Conservation (phyloP, 2,888 invertebrate genomes). For the Psococerastis gibbosa region DNA sequence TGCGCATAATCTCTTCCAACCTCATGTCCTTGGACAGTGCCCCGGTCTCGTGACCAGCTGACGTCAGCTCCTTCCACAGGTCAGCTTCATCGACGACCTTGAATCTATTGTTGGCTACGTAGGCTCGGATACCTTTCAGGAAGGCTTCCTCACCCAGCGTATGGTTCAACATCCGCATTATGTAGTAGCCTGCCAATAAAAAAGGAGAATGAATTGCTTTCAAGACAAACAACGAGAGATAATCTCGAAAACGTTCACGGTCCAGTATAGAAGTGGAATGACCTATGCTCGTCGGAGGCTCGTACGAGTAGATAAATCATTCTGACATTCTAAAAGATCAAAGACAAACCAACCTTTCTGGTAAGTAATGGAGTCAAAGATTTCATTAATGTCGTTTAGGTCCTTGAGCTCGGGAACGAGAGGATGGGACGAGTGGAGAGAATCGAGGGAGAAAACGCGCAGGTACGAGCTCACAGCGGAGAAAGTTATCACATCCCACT, state of each 20-base stretch:
- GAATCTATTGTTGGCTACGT: slow-evolving; percentile 27
- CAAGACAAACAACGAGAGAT: too few relatives aligned
- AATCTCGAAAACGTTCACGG: too few relatives aligned
- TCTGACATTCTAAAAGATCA: too few relatives aligned
- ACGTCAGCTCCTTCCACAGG: slow-evolving; percentile 27
- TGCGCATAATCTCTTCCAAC: slow-evolving; percentile 25
- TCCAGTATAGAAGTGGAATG: too few relatives aligned
- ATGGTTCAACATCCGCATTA: slow-evolving; percentile 52
- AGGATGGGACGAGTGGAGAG: slow-evolving; percentile 59
- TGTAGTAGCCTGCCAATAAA: slow-evolving; percentile 34
- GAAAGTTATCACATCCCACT: slow-evolving; percentile 39
- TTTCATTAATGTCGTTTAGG: slow-evolving; percentile 60
- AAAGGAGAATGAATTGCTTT: too few relatives aligned
- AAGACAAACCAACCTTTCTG: too few relatives aligned
- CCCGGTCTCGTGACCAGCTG: slow-evolving; percentile 30
- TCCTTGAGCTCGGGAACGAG: slow-evolving; percentile 52
- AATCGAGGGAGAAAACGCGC: slow-evolving; percentile 44
- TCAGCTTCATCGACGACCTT: slow-evolving; percentile 28
- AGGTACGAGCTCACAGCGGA: slow-evolving; percentile 24
- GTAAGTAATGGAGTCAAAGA: slow-evolving; percentile 73
- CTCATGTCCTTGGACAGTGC: slow-evolving; percentile 24
- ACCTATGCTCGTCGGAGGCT: too few relatives aligned
- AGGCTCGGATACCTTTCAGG: slow-evolving; percentile 31
- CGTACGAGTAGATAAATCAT: too few relatives aligned
- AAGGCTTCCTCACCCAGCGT: slow-evolving; percentile 44